These are phyloP conservation scores for Sialis lutaria DNA, from an alignment of 2,888 invertebrate species.

Conservation along the genomic window DNA sequence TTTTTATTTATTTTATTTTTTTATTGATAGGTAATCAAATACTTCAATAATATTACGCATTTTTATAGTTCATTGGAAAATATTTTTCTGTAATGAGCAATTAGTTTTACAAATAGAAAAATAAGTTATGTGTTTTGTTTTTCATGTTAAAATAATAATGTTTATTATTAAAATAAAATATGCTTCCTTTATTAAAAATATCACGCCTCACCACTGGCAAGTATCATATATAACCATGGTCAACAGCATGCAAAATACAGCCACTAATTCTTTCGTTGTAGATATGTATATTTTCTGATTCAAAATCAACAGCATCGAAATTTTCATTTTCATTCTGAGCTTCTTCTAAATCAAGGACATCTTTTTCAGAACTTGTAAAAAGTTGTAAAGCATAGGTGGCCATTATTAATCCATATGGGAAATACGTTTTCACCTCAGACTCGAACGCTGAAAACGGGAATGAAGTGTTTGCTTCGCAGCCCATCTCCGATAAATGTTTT, in stretches of 20 bases:
- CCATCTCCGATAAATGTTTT: slow-evolving; percentile 12
- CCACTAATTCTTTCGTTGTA: not conserved
- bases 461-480: slow-evolving; percentile 14
- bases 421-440: slow-evolving; percentile 16
- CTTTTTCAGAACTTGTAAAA: slow-evolving; percentile 12
- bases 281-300: not conserved
- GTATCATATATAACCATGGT: not conserved
- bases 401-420: slow-evolving; percentile 15
- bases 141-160: no score
- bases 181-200: no score
- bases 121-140: no score
- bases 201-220: no score
- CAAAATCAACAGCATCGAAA: not conserved
- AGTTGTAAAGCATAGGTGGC: slow-evolving; percentile 14
- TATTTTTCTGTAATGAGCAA: no score
- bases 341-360: slow-evolving; percentile 10
- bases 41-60: no score
- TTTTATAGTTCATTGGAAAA: no score
- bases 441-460: slow-evolving; percentile 16
- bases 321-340: slow-evolving; percentile 8
- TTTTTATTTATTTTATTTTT: no score
- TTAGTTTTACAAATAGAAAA: no score
- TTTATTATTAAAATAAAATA: no score
- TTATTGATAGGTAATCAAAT: no score
- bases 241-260: not conserved